Conservation (phyloP, 2,797 vertebrate species). For the Muscicapa comitata region DNA sequence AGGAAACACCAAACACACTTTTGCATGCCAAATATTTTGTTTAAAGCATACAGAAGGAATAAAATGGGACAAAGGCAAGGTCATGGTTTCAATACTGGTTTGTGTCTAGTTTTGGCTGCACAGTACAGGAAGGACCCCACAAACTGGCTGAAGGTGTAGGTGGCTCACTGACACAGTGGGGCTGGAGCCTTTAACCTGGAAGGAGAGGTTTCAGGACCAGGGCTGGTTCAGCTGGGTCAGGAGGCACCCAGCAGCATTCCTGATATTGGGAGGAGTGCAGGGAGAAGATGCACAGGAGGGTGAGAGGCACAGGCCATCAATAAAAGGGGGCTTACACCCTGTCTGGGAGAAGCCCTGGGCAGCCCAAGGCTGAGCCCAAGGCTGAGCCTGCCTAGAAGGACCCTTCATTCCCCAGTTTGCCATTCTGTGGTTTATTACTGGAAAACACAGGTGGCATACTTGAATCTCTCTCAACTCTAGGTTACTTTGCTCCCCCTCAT, state of each 20-base stretch:
- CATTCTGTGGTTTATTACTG: neutral
- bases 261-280: accelerated
- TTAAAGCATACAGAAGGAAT: neutral
- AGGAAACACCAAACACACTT: neutral
- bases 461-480: neutral
- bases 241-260: neutral
- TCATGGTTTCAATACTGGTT: neutral
- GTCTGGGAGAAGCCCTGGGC: neutral
- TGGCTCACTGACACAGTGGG: accelerated
- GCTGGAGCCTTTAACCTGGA: accelerated
- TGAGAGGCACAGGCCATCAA: neutral
- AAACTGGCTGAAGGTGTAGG: accelerated
- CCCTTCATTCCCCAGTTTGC: neutral
- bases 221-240: neutral
- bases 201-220: accelerated
- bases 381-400: neutral
- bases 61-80: neutral
- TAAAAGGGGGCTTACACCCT: accelerated
- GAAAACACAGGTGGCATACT: neutral
- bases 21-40: neutral
- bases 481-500: neutral
- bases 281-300: accelerated
- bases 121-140: neutral
- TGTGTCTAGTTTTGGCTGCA: neutral
- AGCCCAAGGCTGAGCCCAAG: neutral